Evolutionary conservation across 1,140 invertebrate species (phyloP).

Genomic region (Pseudomyrmex flavicornis): DNA sequence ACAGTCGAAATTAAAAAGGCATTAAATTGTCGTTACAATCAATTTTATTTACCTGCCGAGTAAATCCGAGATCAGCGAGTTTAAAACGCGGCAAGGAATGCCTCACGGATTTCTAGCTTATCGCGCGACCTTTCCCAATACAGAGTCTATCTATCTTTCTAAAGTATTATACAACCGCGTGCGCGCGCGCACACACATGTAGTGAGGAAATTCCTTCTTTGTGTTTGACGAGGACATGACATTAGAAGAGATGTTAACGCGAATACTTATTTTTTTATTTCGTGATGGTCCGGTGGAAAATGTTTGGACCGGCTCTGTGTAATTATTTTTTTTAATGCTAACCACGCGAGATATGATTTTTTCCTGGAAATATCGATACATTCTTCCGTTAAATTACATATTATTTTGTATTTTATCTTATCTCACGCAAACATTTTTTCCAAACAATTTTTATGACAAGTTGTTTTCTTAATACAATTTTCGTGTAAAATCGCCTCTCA

Average conservation of each 20-base stretch:
- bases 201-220: neutral
- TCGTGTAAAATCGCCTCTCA: neutral
- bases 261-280: neutral
- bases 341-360: neutral
- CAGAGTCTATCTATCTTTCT: neutral
- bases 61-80: constrained; percentile 36
- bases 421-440: neutral
- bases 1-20: neutral
- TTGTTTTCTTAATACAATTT: neutral
- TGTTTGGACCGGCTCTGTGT: too few relatives aligned
- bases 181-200: too few relatives aligned
- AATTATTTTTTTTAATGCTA: too few relatives aligned
- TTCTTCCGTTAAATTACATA: neutral
- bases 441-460: neutral
- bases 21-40: constrained; percentile 6
- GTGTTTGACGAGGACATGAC: neutral
- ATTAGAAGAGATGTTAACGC: too few relatives aligned
- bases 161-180: neutral
- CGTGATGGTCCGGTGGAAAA: too few relatives aligned
- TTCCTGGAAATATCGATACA: neutral
- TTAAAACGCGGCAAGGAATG: neutral
- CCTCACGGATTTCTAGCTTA: constrained; percentile 23
- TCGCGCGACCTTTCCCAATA: constrained; percentile 39
- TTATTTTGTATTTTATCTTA: neutral
- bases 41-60: neutral